Evolutionary conservation across 2,113 vertebrate species (phyloP).

Genomic region (Elephantulus edwardii): DNA sequence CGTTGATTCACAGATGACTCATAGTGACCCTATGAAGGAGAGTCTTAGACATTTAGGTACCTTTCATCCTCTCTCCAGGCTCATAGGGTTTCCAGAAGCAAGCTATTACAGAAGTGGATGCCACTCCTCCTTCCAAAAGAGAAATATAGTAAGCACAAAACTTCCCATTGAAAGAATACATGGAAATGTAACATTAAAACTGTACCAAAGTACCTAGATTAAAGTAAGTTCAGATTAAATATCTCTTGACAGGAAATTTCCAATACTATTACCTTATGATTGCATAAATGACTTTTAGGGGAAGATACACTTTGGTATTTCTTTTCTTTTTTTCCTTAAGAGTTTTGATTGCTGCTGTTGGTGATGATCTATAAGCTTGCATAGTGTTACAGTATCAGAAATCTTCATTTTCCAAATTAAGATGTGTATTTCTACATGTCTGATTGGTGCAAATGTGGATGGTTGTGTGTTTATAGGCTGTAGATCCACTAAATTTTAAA

Average conservation of each 20-base stretch:
- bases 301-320: neutral
- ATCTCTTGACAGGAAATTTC: neutral
- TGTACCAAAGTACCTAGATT: neutral
- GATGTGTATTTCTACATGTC: neutral
- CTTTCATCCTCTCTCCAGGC: too few species aligned
- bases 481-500: neutral
- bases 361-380: neutral
- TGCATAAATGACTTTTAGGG: neutral
- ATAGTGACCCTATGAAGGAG: too few species aligned
- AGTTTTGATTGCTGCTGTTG: too few species aligned
- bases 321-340: neutral
- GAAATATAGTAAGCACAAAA: neutral
- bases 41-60: too few species aligned
- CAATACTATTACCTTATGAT: neutral
- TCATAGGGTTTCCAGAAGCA: too few species aligned
- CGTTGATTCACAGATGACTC: too few species aligned
- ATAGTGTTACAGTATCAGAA: neutral
- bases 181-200: neutral
- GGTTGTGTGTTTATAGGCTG: neutral
- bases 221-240: neutral
- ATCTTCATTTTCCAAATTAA: neutral
- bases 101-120: too few species aligned
- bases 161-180: neutral
- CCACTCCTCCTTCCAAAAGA: too few species aligned
- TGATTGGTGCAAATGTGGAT: too few species aligned